phyloP scores from a whole-genome alignment of 2,888 invertebrate species.

The Flexamia atlantica region DNA sequence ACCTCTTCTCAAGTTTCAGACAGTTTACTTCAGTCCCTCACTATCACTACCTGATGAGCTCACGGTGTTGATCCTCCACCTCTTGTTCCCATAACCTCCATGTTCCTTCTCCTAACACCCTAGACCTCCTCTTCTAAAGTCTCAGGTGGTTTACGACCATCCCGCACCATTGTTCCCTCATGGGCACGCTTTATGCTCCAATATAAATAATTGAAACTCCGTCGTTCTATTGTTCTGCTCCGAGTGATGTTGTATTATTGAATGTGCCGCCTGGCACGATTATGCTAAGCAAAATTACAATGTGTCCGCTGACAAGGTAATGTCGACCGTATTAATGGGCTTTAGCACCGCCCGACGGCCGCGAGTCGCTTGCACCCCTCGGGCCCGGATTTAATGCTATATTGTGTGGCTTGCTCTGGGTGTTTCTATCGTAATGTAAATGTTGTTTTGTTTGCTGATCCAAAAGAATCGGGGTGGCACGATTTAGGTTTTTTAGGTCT shows the following conservation, averaged over 20 bases:
- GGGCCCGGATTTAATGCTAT: constrained; percentile 16
- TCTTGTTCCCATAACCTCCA: background rate
- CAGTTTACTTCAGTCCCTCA: background rate
- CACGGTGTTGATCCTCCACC: background rate
- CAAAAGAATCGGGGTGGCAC: constrained; percentile 17
- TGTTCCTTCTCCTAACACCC: constrained; percentile 4
- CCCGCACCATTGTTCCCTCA: constrained; percentile 45
- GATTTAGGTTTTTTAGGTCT: constrained; percentile 15
- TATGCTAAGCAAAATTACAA: constrained; percentile 58
- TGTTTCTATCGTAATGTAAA: constrained; percentile 43
- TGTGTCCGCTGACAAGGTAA: constrained; percentile 53
- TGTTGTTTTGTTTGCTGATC: constrained; percentile 52
- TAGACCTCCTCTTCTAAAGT: constrained; percentile 5
- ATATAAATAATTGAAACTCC: constrained; percentile 58
- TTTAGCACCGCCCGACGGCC: constrained; percentile 21
- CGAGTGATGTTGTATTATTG: constrained; percentile 56
- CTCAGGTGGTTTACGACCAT: background rate
- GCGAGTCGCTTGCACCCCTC: constrained; percentile 49
- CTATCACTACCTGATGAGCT: background rate
- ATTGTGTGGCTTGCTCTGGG: constrained; percentile 39
- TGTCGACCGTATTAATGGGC: constrained; percentile 57
- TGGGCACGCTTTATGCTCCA: constrained; percentile 52
- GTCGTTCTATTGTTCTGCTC: constrained; percentile 53
- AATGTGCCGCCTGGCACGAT: constrained; percentile 58
- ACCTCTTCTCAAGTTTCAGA: too few species aligned